Base-by-base conservation (phyloP, 2,113 vertebrate genomes). In the Colius striatus region DNA sequence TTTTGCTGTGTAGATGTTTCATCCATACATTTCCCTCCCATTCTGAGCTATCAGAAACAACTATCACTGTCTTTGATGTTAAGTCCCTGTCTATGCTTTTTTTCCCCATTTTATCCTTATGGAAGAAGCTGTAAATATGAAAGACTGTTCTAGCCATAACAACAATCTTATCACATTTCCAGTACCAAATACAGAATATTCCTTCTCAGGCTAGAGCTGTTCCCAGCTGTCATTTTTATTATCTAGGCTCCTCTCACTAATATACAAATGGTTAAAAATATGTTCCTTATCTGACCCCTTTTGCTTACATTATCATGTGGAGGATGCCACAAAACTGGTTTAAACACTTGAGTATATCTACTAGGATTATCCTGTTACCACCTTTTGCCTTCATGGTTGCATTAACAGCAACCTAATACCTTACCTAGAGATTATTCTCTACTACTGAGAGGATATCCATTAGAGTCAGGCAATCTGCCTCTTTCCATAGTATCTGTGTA, bases 341-440 rank as follows among this genome's bases (percentile, higher is more conserved):
- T 96, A 91, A 92, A 94, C 71, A 92, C 61, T 75, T 89, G 80
- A 72, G 45, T 85, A 22, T 90, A 78, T 96, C 83, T 93, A 55
- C 60, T 43, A 90, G 76, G 77, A 94, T 94, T 94, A 90, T 92
- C 77, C 89, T 94, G 76, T 94, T 94, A 94, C 86, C 80, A 89
- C 51, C 43, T 32, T 92, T 51, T 81, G 86, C 57, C 77, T 92
- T 91, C 77, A 87, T 82, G 65, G 84, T 87, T 92, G 82, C 86
- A 87, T 92, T 94, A 94, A 57, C 61, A 79, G 89, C 86, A 93
- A 91, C 73, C 48, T 94, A 92, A 94, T 82, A 94, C 61, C n/a
- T 84, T 84, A 84, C 70, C 61, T 65, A 89, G 50, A 91, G 84
- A 79, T 92, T 89, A 84, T 92, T 77, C 53, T 68, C 73, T 73